Base-by-base conservation (phyloP, 2,113 vertebrate species). In the Anolis carolinensis region DNA sequence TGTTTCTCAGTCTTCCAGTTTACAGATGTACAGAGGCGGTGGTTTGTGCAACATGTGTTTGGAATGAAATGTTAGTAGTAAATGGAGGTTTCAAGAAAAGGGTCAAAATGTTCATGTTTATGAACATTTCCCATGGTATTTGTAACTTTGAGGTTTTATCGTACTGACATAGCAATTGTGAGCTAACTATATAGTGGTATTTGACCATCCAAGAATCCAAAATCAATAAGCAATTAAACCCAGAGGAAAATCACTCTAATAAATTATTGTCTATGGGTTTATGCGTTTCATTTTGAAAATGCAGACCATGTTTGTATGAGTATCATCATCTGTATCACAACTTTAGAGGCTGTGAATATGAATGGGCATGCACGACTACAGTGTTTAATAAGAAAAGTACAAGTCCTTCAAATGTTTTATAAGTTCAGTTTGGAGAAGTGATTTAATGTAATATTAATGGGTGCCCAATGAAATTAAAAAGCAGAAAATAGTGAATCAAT, bases 281-380 rank as follows among this genome's bases (percentile, higher is more conserved):
- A 91, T 92, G 90, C 89, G 79, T 90, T 89, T 88, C 75, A 72
- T 87, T 87, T 93, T 92, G 92, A 92, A 85, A 93, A 86, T 84
- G 52, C 88, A 85, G 91, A 77, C 84, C 81, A 83, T 89, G 87
- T 83, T 82, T 94, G 86, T 83, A 63, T 48, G 92, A 85, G 32
- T 86, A 87, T 7, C 86, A 87, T 7, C 86, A 92, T 81, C 88
- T 80, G 25, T 73, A 73, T 55, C 71, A 86, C 81, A 89, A 87
- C 82, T 91, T 88, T 63, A 50, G 75, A 79, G 36, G n/a, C 52
- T 89, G 90, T 90, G 89, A 88, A 80, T 91, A 89, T 86, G 86
- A 88, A 88, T 91, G 90, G 87, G 86, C 89, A 88, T 89, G 79
- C 74, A 72, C 63, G 11, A 82, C 86, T 72, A 85, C 2, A 85